Percentiles rank a stretch among this genome's conserved stretches.
Evolutionary conservation across 2,797 vertebrate genomes (phyloP).

Genomic region (Gouania willdenowi): DNA sequence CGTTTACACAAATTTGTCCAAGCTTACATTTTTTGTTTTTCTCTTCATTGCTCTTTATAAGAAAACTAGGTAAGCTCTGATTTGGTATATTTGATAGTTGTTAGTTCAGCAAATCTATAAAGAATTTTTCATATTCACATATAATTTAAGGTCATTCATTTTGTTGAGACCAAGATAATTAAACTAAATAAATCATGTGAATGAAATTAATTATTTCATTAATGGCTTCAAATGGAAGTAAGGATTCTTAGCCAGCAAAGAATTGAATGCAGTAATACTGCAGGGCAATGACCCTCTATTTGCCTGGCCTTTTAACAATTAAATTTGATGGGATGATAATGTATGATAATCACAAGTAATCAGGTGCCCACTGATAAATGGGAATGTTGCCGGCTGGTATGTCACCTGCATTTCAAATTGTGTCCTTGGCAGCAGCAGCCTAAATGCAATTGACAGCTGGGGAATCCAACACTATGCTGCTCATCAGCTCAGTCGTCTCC

Average conservation of each 20-base stretch:
- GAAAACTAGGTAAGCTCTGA: too few species aligned
- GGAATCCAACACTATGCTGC: constrained; percentile 64
- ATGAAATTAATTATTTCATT: constrained; percentile 36
- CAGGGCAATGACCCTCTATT: constrained; percentile 68
- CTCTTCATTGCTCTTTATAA: too few species aligned
- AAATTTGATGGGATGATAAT: constrained; percentile 97
- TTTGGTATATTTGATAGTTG: too few species aligned
- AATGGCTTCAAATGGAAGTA: constrained; percentile 60
- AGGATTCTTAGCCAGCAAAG: constrained; percentile 50
- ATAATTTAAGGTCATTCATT: background rate
- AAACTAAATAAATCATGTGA: constrained; percentile 22
- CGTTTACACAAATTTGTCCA: too few species aligned
- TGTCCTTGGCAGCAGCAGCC: constrained; percentile 73
- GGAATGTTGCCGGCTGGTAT: constrained; percentile 80
- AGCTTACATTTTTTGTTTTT: too few species aligned
- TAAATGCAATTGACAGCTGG: constrained; percentile 83
- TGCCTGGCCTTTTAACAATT: constrained; percentile 80
- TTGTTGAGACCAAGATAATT: too few species aligned
- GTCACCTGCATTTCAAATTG: constrained; percentile 93
- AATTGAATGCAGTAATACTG: constrained; percentile 63
- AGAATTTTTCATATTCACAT: background rate
- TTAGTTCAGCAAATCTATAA: too few species aligned
- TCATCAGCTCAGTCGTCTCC: constrained; percentile 52
- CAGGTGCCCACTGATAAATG: constrained; percentile 87
- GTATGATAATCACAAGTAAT: constrained; percentile 95